Percentiles rank a stretch among this genome's conserved stretches.
phyloP scores from a whole-genome alignment of 2,888 invertebrate genomes.

The Lasius fuliginosus region DNA sequence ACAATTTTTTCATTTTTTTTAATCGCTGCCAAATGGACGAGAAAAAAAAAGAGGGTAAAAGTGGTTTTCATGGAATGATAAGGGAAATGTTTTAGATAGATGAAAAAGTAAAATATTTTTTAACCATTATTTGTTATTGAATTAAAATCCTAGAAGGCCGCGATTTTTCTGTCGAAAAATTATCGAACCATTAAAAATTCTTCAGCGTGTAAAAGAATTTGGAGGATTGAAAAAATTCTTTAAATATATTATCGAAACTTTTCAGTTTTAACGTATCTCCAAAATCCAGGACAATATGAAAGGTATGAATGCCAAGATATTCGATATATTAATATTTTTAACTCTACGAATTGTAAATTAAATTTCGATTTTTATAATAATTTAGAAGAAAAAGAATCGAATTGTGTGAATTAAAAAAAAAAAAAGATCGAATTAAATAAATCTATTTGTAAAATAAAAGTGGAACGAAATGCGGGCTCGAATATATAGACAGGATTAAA shows the following conservation, averaged over 20 bases:
- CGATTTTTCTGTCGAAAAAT: not conserved
- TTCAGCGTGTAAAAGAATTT: not conserved
- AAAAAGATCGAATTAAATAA: not conserved
- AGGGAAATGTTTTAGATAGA: not conserved
- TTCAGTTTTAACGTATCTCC: not conserved
- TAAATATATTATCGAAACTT: not conserved
- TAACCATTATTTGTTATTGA: not conserved
- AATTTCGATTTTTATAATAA: not conserved
- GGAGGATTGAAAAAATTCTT: not conserved
- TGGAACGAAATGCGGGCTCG: not conserved
- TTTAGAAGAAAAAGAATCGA: not conserved
- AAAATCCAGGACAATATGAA: not conserved
- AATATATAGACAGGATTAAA: not conserved
- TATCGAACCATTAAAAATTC: not conserved
- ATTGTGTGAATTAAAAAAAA: not conserved
- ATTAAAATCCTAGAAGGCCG: not conserved
- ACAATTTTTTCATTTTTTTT: slow-evolving; percentile 7
- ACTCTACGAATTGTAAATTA: not conserved
- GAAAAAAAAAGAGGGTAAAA: not conserved
- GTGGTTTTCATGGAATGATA: not conserved
- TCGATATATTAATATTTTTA: not conserved
- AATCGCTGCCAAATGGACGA: not conserved
- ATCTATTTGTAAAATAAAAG: not conserved
- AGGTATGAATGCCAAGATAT: not conserved
- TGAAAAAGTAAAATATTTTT: slow-evolving; percentile 7